Base-by-base conservation (phyloP, 2,888 invertebrate species). In the Spilarctia lutea region DNA sequence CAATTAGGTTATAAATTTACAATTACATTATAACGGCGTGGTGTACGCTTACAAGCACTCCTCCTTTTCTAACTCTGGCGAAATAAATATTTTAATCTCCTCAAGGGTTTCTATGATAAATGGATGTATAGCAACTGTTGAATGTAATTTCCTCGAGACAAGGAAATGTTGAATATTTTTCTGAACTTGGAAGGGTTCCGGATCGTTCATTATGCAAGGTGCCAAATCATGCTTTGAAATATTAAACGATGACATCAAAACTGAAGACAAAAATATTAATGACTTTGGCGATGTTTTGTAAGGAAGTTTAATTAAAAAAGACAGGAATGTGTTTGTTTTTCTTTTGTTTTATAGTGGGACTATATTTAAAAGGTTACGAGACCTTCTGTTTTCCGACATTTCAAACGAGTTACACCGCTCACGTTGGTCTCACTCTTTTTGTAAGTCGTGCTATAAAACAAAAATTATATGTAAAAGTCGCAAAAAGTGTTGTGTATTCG, bases 1-100 rank as follows among this genome's bases (percentile, higher is more conserved):
- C 85, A 85, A 81, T 75, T 79, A 77, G 75, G 60, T 82, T 84
- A 86, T 71, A 78, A 84, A 85, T 87, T 86, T 87, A 89, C 85
- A 87, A 82, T 78, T 81, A 79, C 66, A 72, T 60, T 76, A 52
- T 56, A 70, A 70, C 18, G 27, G 60, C 27, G 10, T 27, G 6
- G 24, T 56, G 16, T 39, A 56, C 20, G 11, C 27, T 24, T n/a
- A 39, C 0, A 52, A 27, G 39, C 27, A 33, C 45, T 45, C n/a
- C 3, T n/a, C 0, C 18, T 35, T 60, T 60, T 35, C 20, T 18
- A 63, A 68, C 1, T 33, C 33, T 30, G 24, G 30, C 20, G 13
- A 63, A 60, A 67, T 20, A 72, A 66, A 72, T 24, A 65, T 52
- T 39, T 66, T 27, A 35, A n/a, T 27, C 20, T 67, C 35, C 66